These are phyloP conservation scores for Sycophila texana DNA, from an alignment of 2,888 invertebrate species.

Conservation along the genomic window DNA sequence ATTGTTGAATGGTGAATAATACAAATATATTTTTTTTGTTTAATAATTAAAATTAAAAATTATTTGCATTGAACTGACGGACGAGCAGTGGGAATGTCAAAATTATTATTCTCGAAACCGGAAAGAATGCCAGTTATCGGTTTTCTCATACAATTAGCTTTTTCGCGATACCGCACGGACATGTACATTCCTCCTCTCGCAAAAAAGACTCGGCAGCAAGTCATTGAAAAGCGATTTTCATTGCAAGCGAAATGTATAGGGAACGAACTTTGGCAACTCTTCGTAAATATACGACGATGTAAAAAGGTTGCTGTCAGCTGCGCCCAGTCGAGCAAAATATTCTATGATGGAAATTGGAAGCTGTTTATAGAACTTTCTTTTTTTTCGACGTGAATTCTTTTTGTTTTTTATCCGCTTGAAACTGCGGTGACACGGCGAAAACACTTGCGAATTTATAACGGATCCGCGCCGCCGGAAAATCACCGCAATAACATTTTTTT, in stretches of 20 bases:
- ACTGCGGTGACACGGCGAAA: neutral
- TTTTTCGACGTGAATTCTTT: too few relatives aligned
- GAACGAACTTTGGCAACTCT: too few relatives aligned
- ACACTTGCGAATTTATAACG: neutral
- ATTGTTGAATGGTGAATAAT: too few relatives aligned
- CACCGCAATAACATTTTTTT: too few relatives aligned
- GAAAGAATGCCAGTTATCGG: neutral
- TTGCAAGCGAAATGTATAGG: conserved; percentile 3
- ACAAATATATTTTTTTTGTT: too few relatives aligned
- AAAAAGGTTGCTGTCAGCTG: conserved; percentile 24
- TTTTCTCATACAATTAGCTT: neutral
- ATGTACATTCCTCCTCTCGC: neutral
- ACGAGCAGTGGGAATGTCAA: too few relatives aligned
- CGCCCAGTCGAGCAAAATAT: conserved; percentile 23
- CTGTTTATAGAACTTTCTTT: neutral
- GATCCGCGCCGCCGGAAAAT: too few relatives aligned
- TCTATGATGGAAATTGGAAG: conserved; percentile 45
- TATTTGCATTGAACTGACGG: neutral
- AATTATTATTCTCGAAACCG: too few relatives aligned
- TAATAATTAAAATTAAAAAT: too few relatives aligned
- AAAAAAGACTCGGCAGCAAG: conserved; percentile 7
- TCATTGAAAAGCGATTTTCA: conserved; percentile 35
- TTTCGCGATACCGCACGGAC: neutral
- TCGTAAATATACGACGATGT: neutral
- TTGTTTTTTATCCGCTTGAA: neutral